A percentile compares a stretch with the other conserved stretches of the same genome.
Evolutionary conservation across 2,113 vertebrate genomes (phyloP).

Genomic region (Pachycephala philippinensis): DNA sequence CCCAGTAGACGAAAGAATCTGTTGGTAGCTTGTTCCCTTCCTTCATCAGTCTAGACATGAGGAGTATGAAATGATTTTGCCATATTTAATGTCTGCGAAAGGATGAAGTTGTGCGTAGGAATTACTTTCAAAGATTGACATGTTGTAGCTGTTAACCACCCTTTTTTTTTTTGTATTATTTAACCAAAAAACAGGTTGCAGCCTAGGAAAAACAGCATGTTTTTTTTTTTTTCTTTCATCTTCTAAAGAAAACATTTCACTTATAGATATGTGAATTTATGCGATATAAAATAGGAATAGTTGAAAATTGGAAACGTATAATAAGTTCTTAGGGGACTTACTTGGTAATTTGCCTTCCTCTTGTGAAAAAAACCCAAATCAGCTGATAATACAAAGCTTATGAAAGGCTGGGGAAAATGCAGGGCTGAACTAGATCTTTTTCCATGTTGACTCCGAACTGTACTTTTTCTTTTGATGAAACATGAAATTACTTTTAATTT

Average conservation of each 20-base stretch:
- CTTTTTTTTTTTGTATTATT: neutral
- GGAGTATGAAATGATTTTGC: neutral
- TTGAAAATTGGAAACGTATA: slow-evolving; percentile 8
- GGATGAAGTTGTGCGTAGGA: slow-evolving; percentile 7
- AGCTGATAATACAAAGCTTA: neutral
- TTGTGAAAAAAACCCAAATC: neutral
- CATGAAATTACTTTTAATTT: slow-evolving; percentile 59
- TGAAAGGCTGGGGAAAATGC: neutral
- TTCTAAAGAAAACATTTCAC: slow-evolving; percentile 45
- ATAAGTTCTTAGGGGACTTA: slow-evolving; percentile 37
- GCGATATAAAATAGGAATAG: slow-evolving; percentile 11
- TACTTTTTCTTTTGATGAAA: slow-evolving; percentile 27
- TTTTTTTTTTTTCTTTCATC: neutral
- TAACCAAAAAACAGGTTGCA: slow-evolving; percentile 22
- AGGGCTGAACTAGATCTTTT: neutral
- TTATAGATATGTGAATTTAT: slow-evolving; percentile 13
- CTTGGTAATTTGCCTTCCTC: slow-evolving; percentile 29
- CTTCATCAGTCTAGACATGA: neutral
- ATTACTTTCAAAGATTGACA: slow-evolving; percentile 33
- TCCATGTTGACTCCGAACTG: neutral
- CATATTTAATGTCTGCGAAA: neutral
- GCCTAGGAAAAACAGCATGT: neutral
- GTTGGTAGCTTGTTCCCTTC: neutral
- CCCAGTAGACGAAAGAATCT: neutral
- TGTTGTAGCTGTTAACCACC: slow-evolving; percentile 35